Evolutionary conservation across 2,113 vertebrate species (phyloP).

Genomic region (Tragelaphus strepsiceros): DNA sequence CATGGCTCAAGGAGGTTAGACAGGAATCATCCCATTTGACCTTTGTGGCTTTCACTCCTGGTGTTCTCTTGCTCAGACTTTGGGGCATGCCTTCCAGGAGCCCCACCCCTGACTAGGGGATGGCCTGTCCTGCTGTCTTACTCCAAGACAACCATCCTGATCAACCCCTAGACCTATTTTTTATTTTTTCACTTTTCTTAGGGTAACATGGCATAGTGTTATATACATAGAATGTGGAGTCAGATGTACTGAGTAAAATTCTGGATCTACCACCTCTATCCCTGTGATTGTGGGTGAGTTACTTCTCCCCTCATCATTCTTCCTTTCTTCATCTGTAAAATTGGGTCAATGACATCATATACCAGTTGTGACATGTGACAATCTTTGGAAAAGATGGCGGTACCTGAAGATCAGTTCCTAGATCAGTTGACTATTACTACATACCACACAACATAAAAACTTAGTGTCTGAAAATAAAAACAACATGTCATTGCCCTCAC

Average conservation of each 20-base stretch:
- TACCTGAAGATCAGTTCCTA: neutral
- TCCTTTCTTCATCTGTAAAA: slow-evolving; percentile 10
- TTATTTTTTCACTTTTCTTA: neutral
- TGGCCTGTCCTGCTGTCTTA: neutral
- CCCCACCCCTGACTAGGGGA: neutral
- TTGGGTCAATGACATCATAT: neutral
- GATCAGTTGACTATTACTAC: neutral
- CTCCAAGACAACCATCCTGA: neutral
- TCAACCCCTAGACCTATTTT: neutral
- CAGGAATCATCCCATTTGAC: slow-evolving; percentile 36
- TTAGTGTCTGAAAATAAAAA: neutral
- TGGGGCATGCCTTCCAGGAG: neutral
- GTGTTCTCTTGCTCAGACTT: slow-evolving; percentile 33
- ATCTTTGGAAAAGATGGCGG: neutral
- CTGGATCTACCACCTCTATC: neutral
- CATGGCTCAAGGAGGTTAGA: neutral
- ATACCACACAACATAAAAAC: neutral
- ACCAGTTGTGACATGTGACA: neutral
- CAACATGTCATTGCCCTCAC: neutral
- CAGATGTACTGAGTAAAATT: neutral
- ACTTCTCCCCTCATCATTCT: neutral
- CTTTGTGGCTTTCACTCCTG: slow-evolving; percentile 44
- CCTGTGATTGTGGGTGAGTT: neutral
- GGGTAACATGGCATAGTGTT: neutral
- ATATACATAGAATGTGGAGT: neutral